phyloP scores from a whole-genome alignment of 2,113 vertebrate genomes.

The Rostratula benghalensis region DNA sequence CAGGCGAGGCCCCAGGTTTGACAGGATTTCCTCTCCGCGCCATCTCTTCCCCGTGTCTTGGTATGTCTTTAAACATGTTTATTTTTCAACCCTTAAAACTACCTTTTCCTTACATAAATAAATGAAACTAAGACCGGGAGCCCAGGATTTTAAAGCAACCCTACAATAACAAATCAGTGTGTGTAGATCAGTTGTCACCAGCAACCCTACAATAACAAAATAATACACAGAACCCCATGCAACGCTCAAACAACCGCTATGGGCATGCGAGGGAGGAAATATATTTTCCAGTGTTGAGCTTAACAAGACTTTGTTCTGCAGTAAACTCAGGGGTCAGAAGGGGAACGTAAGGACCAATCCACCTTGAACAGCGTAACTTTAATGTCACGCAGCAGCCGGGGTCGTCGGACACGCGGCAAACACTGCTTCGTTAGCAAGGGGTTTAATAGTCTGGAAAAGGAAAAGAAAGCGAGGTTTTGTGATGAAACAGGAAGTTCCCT shows the following conservation, averaged over 20 bases:
- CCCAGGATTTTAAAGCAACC: conserved; percentile 10
- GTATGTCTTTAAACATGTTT: conserved; percentile 20
- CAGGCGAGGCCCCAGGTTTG: background rate
- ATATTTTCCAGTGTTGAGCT: background rate
- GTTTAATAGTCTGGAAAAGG: conserved; percentile 22
- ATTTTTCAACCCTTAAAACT: conserved; percentile 21
- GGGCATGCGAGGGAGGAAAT: background rate
- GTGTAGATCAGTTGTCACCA: conserved; percentile 48
- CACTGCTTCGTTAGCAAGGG: background rate
- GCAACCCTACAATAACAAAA: conserved; percentile 44
- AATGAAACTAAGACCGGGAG: background rate
- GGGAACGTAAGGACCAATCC: background rate
- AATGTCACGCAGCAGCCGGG: background rate
- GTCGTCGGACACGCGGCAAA: background rate
- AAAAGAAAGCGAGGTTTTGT: conserved; percentile 17
- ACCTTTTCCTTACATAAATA: conserved; percentile 57
- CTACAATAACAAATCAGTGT: background rate
- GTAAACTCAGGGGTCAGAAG: background rate
- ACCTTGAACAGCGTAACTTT: background rate
- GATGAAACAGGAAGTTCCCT: conserved; percentile 58
- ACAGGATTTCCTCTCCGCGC: background rate
- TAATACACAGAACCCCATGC: background rate
- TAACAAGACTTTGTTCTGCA: conserved; percentile 10
- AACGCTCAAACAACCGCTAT: background rate
- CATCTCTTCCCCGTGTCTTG: background rate